Evolutionary conservation across 1,140 invertebrate genomes (phyloP).

Genomic region (Papilio dardanus): DNA sequence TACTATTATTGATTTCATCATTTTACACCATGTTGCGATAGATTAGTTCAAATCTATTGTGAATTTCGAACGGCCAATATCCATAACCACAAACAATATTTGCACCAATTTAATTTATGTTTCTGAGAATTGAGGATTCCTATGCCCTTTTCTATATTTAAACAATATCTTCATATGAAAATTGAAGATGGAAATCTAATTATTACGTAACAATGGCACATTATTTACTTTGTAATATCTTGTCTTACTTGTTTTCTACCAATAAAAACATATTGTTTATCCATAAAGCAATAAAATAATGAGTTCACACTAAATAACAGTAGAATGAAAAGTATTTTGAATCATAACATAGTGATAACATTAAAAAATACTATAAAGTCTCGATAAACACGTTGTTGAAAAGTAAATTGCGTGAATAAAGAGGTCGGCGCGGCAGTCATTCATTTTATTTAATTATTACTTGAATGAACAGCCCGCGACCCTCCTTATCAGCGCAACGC

Average conservation of each 20-base stretch:
- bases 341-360: constrained; percentile 18
- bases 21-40: not conserved
- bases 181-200: too few relatives aligned
- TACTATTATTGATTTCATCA: not conserved
- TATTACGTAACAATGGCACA: too few relatives aligned
- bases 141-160: too few relatives aligned
- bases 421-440: constrained; percentile 37
- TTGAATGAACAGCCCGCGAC: constrained; percentile 61
- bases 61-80: not conserved
- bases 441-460: constrained; percentile 51
- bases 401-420: constrained; percentile 42
- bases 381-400: constrained; percentile 39
- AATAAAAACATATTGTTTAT: not conserved
- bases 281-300: not conserved
- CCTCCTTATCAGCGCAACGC: constrained; percentile 49
- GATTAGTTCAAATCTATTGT: not conserved
- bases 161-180: too few relatives aligned
- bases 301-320: not conserved
- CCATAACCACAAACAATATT: not conserved
- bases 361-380: constrained; percentile 28
- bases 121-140: too few relatives aligned
- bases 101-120: not conserved
- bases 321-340: not conserved
- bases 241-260: not conserved
- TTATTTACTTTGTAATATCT: too few relatives aligned